Evolutionary conservation across 2,888 invertebrate species (phyloP).

Genomic region (Rambutsinella grinnellia): DNA sequence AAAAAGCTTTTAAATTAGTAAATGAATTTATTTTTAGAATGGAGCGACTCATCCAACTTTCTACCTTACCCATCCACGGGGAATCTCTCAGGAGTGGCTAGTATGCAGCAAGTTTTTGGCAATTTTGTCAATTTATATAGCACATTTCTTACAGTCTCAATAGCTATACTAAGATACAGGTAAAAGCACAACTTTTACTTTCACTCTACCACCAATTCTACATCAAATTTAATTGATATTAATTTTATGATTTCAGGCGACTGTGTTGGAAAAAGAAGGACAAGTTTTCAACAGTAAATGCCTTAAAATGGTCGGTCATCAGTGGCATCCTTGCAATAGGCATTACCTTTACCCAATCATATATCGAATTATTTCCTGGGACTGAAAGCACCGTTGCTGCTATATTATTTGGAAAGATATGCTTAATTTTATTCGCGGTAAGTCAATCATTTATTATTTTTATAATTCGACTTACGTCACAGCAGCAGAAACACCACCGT

Average conservation of each 20-base stretch:
- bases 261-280: conserved; percentile 66
- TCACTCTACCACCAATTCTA: background rate
- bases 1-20: background rate
- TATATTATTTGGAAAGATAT: conserved; percentile 56
- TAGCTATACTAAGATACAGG: conserved; percentile 65
- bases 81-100: conserved; percentile 31
- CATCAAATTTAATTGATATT: background rate
- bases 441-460: conserved; percentile 40
- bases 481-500: too few species aligned
- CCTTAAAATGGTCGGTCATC: conserved; percentile 62
- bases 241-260: conserved; percentile 40
- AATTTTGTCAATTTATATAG: conserved; percentile 63
- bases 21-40: conserved; percentile 37
- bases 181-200: conserved; percentile 7
- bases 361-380: conserved; percentile 36
- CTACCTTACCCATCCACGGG: conserved; percentile 15
- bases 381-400: conserved; percentile 13
- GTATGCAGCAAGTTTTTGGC: conserved; percentile 62
- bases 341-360: conserved; percentile 46
- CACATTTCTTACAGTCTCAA: conserved; percentile 61
- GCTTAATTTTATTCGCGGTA: conserved; percentile 58
- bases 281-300: conserved; percentile 62
- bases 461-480: background rate
- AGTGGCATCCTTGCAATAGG: conserved; percentile 54
- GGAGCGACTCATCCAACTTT: conserved; percentile 41